Evolutionary conservation across 2,888 invertebrate genomes (phyloP), one percentile per base, ranked within the genome.

Genomic region (Aethes cnicana): DNA sequence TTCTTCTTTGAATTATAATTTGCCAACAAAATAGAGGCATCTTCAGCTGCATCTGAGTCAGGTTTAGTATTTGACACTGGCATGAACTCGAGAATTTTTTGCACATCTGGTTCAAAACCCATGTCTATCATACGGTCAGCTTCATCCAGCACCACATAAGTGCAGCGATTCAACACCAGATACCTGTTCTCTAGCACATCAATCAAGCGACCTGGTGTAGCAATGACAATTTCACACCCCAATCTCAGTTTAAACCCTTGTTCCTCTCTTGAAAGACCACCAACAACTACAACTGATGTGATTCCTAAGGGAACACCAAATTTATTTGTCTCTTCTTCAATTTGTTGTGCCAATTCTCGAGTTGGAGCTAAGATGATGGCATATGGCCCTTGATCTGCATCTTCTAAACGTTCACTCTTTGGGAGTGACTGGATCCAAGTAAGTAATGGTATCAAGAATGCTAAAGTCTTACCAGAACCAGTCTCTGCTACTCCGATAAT

Each of bases 61-160:
- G 99, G 99, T 80, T 99, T 99, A 53, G 97, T 91, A 84, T 99
- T 99, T 0, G 98, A 94, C 0, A 98, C 99, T 0, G 99, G 99
- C 95, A 99, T 97, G 77, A 95, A 98, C 69, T 98, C 98, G 21
- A 99, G 91, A 81, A 99, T 99, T 79, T 97, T 97, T 72, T 99
- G 98, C 0, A 99, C 99, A 71, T 97, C 96, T 30, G 98, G 97
- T 81, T 99, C 99, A 77, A 99, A 99, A 77, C 99, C 99, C 97
- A 99, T 98, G 91, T 99, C 99, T 83, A 99, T 98, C 99, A 99
- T 99, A 74, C 98, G 94, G 91, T 99, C 99, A 21, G 99, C 99
- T 90, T 98, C 96, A 71, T 97, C 97, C 44, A 97, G 91, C 3
- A 97, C 98, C 54, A 99, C 98, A 78, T 99, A 99, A 0, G 99